Base-by-base conservation (phyloP, 1,140 invertebrate species). In the Bombus ignitus region DNA sequence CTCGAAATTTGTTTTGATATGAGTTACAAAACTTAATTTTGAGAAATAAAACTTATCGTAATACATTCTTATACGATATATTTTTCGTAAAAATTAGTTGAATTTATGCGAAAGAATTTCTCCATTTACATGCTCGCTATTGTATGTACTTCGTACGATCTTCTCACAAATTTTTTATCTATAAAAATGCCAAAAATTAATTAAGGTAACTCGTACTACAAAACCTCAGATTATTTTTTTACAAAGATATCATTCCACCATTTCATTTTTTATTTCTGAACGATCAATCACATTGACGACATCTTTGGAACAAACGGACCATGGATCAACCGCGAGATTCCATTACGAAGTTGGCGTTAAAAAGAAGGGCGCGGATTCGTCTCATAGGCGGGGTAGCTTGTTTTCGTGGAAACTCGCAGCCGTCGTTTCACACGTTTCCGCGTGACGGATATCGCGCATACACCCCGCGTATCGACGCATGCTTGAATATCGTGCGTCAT, bases 401-500 rank as follows among this genome's bases (percentile, higher is more conserved):
- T 89, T 85, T 89, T 74, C 83, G 79, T 81, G 75, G 73, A 88
- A 88, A 85, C 80, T 75, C 76, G 53, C 89, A 90, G 89, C 89
- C 89, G 89, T 90, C 79, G 79, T 83, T 90, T 90, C 89, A 76
- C 89, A 90, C 86, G 89, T 90, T 77, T 37, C 42, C 37, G 62
- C 73, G 77, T 88, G 78, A 85, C 81, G 62, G 25, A 57, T 78
- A 28, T 72, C 75, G 81, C 47, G 77, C 71, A 89, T 78, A 77
- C 62, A 57, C 79, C 57, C 79, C 80, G 65, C 81, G 81, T 83
- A 32, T 87, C 82, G 76, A 85, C 86, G 81, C 83, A 83, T 81
- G 88, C 87, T 57, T 74, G 87, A 85, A 75, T 82, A 90, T 91
- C 81, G 89, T 88, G 89, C 90, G 89, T 91, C 89, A 91, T 91